Evolutionary conservation across 2,797 vertebrate genomes (phyloP).

Genomic region (Amphiprion clarkii): DNA sequence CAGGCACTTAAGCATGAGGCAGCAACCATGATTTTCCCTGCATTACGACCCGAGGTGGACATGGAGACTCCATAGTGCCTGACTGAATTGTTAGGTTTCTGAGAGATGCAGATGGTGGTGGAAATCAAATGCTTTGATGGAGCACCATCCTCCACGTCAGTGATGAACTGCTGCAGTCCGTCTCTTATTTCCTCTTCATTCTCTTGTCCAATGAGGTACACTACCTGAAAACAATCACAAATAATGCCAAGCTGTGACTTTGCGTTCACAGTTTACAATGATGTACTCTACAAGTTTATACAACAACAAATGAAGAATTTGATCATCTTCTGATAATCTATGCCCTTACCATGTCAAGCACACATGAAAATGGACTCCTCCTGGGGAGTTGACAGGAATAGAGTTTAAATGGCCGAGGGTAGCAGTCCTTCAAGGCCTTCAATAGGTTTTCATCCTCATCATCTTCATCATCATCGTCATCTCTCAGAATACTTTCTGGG

Average conservation of each 20-base stretch:
- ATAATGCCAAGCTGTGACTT: not conserved
- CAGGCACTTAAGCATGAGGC: slow-evolving; percentile 20
- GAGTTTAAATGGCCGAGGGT: not conserved
- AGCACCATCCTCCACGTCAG: fast-evolving
- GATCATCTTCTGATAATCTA: not conserved
- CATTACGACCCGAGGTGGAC: not conserved
- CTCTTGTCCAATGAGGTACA: fast-evolving
- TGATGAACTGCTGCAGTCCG: fast-evolving
- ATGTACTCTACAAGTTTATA: not conserved
- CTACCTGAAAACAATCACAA: slow-evolving; percentile 22
- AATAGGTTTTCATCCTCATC: fast-evolving
- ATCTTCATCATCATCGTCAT: fast-evolving
- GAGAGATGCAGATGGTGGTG: slow-evolving; percentile 20
- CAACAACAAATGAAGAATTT: not conserved
- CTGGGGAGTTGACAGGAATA: slow-evolving; percentile 34
- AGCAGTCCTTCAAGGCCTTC: fast-evolving
- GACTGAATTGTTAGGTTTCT: not conserved
- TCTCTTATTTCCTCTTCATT: fast-evolving
- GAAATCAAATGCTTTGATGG: not conserved
- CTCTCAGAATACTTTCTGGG: fast-evolving
- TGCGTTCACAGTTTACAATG: too few species aligned
- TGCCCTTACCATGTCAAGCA: slow-evolving; percentile 51
- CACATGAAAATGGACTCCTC: slow-evolving; percentile 48
- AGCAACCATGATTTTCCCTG: not conserved
- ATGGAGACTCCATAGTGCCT: slow-evolving; percentile 56